Conservation (phyloP, 1,140 invertebrate species). For the Camponotus floridanus region DNA sequence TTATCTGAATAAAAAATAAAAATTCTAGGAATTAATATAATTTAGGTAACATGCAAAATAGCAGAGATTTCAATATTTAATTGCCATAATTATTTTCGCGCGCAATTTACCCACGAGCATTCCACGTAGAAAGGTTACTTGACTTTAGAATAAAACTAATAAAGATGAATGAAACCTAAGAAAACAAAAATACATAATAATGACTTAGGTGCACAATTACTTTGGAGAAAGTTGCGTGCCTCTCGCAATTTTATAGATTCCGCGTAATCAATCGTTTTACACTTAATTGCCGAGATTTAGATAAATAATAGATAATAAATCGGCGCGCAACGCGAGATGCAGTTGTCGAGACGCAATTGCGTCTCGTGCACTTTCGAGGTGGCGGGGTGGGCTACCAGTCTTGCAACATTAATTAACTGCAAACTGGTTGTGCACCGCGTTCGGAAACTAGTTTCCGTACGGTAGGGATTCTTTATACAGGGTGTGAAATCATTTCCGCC, state of each 20-base stretch:
- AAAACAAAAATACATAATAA: not conserved
- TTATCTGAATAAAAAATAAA: no score
- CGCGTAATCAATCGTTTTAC: not conserved
- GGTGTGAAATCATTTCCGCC: slow-evolving; percentile 36
- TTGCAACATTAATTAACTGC: slow-evolving; percentile 73
- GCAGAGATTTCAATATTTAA: no score
- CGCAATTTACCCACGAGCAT: not conserved
- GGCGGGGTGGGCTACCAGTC: slow-evolving; percentile 56
- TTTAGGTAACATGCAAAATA: not conserved
- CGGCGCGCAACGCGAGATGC: not conserved
- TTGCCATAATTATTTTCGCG: not conserved
- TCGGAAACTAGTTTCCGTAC: slow-evolving; percentile 67
- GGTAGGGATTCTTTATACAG: slow-evolving; percentile 47
- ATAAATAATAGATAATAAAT: slow-evolving; percentile 20
- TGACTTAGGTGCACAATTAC: not conserved
- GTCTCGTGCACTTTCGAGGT: slow-evolving; percentile 32
- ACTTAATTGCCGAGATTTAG: slow-evolving; percentile 4
- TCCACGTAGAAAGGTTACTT: not conserved
- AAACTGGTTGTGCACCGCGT: slow-evolving; percentile 68
- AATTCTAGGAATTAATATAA: not conserved
- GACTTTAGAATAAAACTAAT: not conserved
- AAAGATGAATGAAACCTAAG: not conserved
- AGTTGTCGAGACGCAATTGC: slow-evolving; percentile 39
- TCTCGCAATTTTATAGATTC: not conserved
- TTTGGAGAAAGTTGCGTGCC: not conserved